A percentile compares a stretch with the other conserved stretches of the same genome.
Conservation (phyloP, 1,140 invertebrate genomes). For the Drosophila murphyi region DNA sequence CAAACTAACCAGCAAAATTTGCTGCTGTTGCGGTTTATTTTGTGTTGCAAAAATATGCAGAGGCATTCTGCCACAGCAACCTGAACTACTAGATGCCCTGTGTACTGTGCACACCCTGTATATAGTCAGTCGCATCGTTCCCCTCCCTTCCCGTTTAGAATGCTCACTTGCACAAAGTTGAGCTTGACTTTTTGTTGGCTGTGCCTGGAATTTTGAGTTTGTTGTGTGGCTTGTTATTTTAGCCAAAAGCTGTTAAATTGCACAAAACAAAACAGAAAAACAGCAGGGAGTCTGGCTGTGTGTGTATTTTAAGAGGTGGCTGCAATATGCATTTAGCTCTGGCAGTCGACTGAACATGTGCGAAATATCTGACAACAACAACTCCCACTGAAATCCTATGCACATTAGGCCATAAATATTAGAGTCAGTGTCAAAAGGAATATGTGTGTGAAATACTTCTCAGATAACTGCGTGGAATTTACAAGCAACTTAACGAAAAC, state of each 20-base stretch:
- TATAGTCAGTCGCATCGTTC: neutral
- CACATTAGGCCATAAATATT: conserved; percentile 65
- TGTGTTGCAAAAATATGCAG: conserved; percentile 79
- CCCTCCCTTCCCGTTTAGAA: conserved; percentile 11
- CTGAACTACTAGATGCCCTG: neutral
- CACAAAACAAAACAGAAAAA: conserved; percentile 70
- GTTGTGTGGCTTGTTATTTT: conserved; percentile 72
- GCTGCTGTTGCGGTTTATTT: conserved; percentile 81
- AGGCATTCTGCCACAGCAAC: neutral
- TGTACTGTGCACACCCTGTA: conserved; percentile 2
- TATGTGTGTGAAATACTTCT: conserved; percentile 62
- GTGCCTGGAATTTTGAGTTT: conserved; percentile 55
- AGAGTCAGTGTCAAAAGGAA: conserved; percentile 59
- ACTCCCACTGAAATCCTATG: neutral
- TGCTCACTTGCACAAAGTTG: conserved; percentile 68
- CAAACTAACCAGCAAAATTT: conserved; percentile 78
- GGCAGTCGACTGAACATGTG: conserved; percentile 36
- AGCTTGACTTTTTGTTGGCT: conserved; percentile 73
- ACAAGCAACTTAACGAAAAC: conserved; percentile 4
- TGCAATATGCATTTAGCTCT: conserved; percentile 43
- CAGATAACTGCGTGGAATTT: conserved; percentile 5
- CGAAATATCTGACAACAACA: conserved; percentile 23
- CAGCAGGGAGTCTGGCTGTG: conserved; percentile 10
- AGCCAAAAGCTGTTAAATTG: conserved; percentile 82
- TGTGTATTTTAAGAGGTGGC: conserved; percentile 40